Evolutionary conservation across 2,888 invertebrate genomes (phyloP).

Genomic region (Drosophila tripunctata): DNA sequence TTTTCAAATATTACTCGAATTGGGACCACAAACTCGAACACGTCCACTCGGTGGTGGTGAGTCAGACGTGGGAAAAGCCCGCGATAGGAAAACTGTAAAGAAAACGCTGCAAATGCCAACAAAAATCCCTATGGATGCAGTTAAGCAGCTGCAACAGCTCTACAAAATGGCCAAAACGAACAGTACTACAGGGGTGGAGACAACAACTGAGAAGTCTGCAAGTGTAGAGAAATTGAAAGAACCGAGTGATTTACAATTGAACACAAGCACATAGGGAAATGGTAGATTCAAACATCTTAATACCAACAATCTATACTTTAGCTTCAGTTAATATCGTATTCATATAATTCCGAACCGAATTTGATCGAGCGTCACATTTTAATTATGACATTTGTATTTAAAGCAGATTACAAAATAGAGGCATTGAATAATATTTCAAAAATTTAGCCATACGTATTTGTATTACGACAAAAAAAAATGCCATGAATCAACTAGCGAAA

Average conservation of each 20-base stretch:
- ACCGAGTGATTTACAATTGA: too few relatives aligned
- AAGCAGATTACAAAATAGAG: too few relatives aligned
- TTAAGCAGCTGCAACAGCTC: constrained; percentile 82
- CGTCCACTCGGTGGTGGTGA: constrained; percentile 88
- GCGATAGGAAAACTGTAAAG: constrained; percentile 11
- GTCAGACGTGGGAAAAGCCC: constrained; percentile 39
- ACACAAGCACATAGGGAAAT: too few relatives aligned
- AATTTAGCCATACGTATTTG: too few relatives aligned
- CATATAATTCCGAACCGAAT: too few relatives aligned
- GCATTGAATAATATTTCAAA: too few relatives aligned
- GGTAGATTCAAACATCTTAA: too few relatives aligned
- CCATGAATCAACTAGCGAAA: not conserved
- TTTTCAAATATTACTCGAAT: constrained; percentile 90
- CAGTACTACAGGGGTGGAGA: constrained; percentile 28
- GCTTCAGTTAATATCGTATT: too few relatives aligned
- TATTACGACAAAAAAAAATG: constrained; percentile 4
- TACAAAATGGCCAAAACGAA: constrained; percentile 82
- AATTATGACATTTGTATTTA: too few relatives aligned
- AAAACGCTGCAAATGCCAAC: constrained; percentile 57
- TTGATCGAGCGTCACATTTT: too few relatives aligned
- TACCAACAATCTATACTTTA: too few relatives aligned
- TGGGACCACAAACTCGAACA: constrained; percentile 92
- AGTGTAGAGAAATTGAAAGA: too few relatives aligned
- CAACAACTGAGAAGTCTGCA: not conserved
- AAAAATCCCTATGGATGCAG: constrained; percentile 83